Base-by-base conservation (phyloP, 2,797 vertebrate species). In the Tokudaia muenninki region DNA sequence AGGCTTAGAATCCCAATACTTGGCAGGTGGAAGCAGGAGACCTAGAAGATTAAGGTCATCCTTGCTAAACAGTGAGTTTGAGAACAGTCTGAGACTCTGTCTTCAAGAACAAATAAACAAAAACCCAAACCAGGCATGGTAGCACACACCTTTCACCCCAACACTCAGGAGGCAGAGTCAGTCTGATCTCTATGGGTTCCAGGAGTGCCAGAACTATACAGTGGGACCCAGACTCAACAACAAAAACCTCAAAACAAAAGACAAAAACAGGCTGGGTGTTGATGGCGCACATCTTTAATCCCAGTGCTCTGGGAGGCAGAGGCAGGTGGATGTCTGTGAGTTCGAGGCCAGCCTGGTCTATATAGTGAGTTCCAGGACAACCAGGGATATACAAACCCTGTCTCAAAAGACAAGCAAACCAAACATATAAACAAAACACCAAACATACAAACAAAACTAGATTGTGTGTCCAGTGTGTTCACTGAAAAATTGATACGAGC, bases 401-500 rank as follows among this genome's bases (percentile, higher is more conserved):
- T 70, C 67, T 70, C 34, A 70, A 70, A 70, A 70, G 34, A 4
- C 31, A 67, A 67, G 29, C 61, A 31, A 70, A n/a, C 2, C 14
- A 65, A 65, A 65, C 29, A 65, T 65, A 65, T 26, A 65, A 65
- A 31, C 63, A 29, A 65, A 29, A 65, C 29, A 31, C 63, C 61
- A 65, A 29, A 65, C 16, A 70, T 70, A 52, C 29, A 79, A 52
- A 14, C 21, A 16, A 82, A 61, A 37, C 34, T 55, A 81, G 81
- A 77, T 92, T 57, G 31, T 77, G 47, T 87, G n/a, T 67, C 92
- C 65, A 61, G 0, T 52, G 50, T 78, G 24, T 50, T 47, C 95
- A 31, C 77, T 57, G 82, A 75, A 81, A 92, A 77, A 92, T 72
- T 37, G 72, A 77, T 37, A 34, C 72, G 79, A 94, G 67, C n/a